Conservation (phyloP, 2,888 invertebrate species). For the Drosophila ezoana region DNA sequence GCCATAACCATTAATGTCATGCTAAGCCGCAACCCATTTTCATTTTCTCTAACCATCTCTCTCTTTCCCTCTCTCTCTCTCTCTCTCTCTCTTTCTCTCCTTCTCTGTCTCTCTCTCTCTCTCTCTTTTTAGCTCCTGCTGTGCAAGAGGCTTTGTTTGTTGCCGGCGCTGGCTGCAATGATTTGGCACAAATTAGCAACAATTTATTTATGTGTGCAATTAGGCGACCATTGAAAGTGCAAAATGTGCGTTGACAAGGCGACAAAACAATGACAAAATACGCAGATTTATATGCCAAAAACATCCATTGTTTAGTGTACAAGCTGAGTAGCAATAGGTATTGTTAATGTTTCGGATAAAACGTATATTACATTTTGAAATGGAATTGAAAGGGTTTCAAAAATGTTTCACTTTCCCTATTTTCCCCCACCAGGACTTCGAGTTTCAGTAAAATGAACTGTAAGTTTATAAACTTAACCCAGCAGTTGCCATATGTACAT, state of each 20-base stretch:
- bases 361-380: too few relatives aligned
- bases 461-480: too few relatives aligned
- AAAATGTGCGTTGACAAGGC: conserved; percentile 44
- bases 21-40: conserved; percentile 55
- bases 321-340: neutral
- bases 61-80: neutral
- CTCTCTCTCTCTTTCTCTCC: neutral
- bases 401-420: too few relatives aligned
- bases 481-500: too few relatives aligned
- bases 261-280: conserved; percentile 40
- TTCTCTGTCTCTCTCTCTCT: neutral
- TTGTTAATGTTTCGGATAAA: neutral
- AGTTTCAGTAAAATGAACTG: too few relatives aligned
- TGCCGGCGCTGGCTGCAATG: conserved; percentile 43
- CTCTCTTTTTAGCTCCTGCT: conserved; percentile 1
- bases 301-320: neutral
- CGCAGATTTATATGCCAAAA: conserved; percentile 44
- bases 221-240: conserved; percentile 52
- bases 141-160: conserved; percentile 24
- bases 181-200: conserved; percentile 69
- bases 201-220: conserved; percentile 73
- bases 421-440: too few relatives aligned
- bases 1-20: conserved; percentile 45
- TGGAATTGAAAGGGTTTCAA: too few relatives aligned
- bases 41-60: conserved; percentile 25